Conservation (phyloP, 2,113 vertebrate species). For the Phylloscopus trochiloides region DNA sequence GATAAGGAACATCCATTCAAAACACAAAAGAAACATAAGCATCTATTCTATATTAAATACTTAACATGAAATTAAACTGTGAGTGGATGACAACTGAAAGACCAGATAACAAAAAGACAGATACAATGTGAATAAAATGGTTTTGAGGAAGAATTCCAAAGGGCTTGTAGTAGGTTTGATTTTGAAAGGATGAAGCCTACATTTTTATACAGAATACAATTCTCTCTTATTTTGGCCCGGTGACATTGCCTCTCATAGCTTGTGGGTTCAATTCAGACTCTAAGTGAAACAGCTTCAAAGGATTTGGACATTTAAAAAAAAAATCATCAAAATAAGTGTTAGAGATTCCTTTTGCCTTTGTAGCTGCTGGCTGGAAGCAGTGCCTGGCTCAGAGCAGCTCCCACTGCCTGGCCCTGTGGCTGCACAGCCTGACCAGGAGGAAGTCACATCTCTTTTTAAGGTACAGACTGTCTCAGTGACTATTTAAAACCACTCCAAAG, state of each 20-base stretch:
- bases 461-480: background rate
- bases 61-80: background rate
- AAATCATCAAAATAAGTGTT: background rate
- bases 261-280: background rate
- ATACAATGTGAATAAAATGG: background rate
- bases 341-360: background rate
- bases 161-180: background rate
- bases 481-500: background rate
- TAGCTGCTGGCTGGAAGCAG: background rate
- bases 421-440: background rate
- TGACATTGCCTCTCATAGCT: background rate
- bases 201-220: background rate
- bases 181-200: background rate
- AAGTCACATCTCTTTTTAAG: background rate
- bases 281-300: background rate
- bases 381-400: background rate
- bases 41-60: background rate
- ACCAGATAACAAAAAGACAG: background rate
- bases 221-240: background rate
- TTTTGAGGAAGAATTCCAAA: background rate
- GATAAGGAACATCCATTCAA: background rate
- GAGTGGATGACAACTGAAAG: background rate
- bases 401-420: background rate
- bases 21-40: background rate
- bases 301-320: background rate